Evolutionary conservation across 2,113 vertebrate species (phyloP).

Genomic region (Aleadryas rufinucha): DNA sequence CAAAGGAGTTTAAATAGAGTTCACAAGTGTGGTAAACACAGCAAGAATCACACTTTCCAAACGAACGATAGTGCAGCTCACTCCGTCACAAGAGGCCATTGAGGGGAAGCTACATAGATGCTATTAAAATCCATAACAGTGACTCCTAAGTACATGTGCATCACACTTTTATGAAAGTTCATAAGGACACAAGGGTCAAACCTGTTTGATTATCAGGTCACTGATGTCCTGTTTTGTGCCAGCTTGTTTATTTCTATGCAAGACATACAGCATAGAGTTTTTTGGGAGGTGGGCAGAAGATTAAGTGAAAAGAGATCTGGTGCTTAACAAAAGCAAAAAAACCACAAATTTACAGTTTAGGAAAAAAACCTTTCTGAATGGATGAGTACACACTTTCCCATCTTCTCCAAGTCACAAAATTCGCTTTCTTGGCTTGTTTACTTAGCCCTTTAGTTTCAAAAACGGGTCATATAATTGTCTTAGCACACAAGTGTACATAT

Average conservation of each 20-base stretch:
- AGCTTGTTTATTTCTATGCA: conserved; percentile 80
- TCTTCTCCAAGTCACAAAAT: not conserved
- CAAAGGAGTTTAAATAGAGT: conserved; percentile 80
- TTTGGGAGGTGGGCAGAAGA: conserved; percentile 58
- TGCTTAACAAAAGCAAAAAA: conserved; percentile 60
- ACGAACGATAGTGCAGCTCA: conserved; percentile 80
- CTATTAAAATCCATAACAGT: conserved; percentile 81
- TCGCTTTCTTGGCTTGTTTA: not conserved
- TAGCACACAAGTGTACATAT: not conserved
- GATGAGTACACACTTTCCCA: not conserved
- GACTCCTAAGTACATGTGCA: conserved; percentile 76
- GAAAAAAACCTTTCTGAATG: conserved; percentile 25
- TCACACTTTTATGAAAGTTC: conserved; percentile 72
- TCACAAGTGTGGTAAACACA: conserved; percentile 86
- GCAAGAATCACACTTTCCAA: conserved; percentile 86
- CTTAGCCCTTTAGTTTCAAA: not conserved
- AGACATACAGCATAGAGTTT: conserved; percentile 77
- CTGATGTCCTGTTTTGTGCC: conserved; percentile 75
- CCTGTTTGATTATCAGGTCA: conserved; percentile 78
- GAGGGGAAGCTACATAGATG: conserved; percentile 81
- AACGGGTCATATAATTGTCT: not conserved
- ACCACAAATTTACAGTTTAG: conserved; percentile 29
- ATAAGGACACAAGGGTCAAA: conserved; percentile 76
- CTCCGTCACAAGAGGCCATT: conserved; percentile 79
- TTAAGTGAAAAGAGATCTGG: conserved; percentile 61